A percentile compares a stretch with the other conserved stretches of the same genome.
phyloP scores from a whole-genome alignment of 2,888 invertebrate species.

The Cremastobaeus sp. region DNA sequence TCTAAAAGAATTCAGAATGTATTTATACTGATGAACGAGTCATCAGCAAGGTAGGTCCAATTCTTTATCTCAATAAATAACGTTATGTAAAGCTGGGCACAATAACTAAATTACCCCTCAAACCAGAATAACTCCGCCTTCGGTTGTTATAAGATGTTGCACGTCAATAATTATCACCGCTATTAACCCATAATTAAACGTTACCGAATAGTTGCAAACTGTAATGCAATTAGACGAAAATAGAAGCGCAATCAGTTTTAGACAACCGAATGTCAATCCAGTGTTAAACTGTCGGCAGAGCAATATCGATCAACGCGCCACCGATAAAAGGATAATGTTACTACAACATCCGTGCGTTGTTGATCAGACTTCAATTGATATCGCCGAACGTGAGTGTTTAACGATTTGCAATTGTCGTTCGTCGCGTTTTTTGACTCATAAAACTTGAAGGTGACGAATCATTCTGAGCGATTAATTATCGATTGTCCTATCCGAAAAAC shows the following conservation, averaged over 20 bases:
- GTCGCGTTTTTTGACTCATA: conserved; percentile 11
- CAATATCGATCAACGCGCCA: conserved; percentile 20
- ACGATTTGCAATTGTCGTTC: not conserved
- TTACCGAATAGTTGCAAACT: conserved; percentile 29
- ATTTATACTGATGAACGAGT: no score
- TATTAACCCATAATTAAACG: conserved; percentile 26
- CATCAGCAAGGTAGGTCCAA: no score
- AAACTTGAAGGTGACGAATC: conserved; percentile 21
- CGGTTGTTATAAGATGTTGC: conserved; percentile 16
- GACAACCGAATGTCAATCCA: conserved; percentile 31
- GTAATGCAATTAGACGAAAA: conserved; percentile 37
- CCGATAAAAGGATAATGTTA: conserved; percentile 12
- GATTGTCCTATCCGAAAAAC: conserved; percentile 8
- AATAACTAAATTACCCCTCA: conserved; percentile 19
- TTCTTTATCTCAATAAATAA: not conserved
- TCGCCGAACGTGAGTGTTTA: not conserved
- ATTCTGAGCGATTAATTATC: conserved; percentile 32
- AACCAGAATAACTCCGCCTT: conserved; percentile 12
- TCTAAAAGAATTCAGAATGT: no score
- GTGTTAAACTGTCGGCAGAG: conserved; percentile 13
- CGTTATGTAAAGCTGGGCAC: conserved; percentile 1
- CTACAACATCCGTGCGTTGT: conserved; percentile 8
- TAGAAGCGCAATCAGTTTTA: conserved; percentile 38
- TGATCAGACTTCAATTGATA: conserved; percentile 11
- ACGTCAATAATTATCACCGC: conserved; percentile 38